Evolutionary conservation across 2,888 invertebrate genomes (phyloP), one percentile per base, ranked within the genome.

Genomic region (Sesia bembeciformis): DNA sequence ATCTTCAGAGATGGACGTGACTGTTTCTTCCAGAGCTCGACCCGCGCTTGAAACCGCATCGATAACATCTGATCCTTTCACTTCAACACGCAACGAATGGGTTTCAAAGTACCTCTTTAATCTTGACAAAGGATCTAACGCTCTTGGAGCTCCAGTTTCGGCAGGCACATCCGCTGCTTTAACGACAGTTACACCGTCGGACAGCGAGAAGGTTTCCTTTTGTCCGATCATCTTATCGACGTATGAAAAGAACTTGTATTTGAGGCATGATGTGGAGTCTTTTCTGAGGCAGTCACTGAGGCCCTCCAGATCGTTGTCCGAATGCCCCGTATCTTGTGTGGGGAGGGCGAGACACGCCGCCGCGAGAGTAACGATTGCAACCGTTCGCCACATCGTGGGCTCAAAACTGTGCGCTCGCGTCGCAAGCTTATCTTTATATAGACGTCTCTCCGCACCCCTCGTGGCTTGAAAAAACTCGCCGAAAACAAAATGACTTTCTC

Each of bases 181-280:
- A 57, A 96, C 93, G 39, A 96, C 94, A 52, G 96, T 95, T 53
- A 96, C 94, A 55, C 96, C 96, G 64, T 96, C 96, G 56, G 95
- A 93, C 50, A 96, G 80, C 5, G 94, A 92, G 72, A 95, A 95
- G 59, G 93, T 93, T 70, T 96, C 96, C 78, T 94, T 95, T 65
- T 94, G 93, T 52, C 93, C 93, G 57, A 96, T 90, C 90, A 95
- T 94, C 82, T 96, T 96, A 88, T 96, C 96, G 64, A 96, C 94
- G 82, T 94, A 95, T 39, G 94, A 93, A 90, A 96, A 95, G 74
- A 96, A 92, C 78, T 96, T 96, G 90, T 95, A 95, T 81, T 96
- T 96, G 69, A 96, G 92, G 79, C 96, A 96, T 80, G 94, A 93
- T 64, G 94, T 93, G 40, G 96, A 95, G 74, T 96, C 96, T 81